Base-by-base conservation (phyloP, 2,797 vertebrate genomes). In the Sebastes iracundus region DNA sequence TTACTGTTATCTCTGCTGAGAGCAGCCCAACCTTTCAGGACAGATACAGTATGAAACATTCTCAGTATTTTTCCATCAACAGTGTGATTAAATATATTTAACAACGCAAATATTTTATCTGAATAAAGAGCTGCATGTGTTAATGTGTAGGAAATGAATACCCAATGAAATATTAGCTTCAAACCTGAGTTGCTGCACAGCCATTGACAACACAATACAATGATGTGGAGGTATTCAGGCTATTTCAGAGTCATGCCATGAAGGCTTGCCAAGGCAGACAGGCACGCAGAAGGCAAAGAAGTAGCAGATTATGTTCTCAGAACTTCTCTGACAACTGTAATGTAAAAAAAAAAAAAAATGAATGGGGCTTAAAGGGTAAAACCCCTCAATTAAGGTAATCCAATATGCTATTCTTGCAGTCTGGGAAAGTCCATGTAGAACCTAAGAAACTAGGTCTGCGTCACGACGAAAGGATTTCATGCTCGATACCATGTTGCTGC, bases 281-380 rank as follows among this genome's bases (percentile, higher is more conserved):
- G 64, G 81, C 75, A 80, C 6, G 53, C 68, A 91, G 75, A 30
- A 84, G 85, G 82, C 80, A 74, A 83, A 89, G 89, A 80, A 83
- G 85, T 64, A 77, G 75, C 83, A 90, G 90, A 91, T 89, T 89
- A 81, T 82, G 86, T 82, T 90, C 90, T 78, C 80, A 84, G 72
- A 81, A 84, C 79, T 77, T 86, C 81, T 80, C 23, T 76, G 84
- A 86, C 86, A 88, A 87, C 87, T 90, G 79, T 90, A 69, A 83
- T 74, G 77, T 65, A 49, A 42, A 42, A 42, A 16, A 38, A 38
- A 38, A 71, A 55, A 22, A 38, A 22, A 90, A 88, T 84, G 64
- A 91, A 88, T 72, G 78, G 56, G 83, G 85, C 90, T 93, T 91
- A 90, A 88, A 91, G 83, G 83, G 81, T 78, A 88, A 90, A 87